phyloP scores from a whole-genome alignment of 2,888 invertebrate genomes.

The Drosophila neotestacea region DNA sequence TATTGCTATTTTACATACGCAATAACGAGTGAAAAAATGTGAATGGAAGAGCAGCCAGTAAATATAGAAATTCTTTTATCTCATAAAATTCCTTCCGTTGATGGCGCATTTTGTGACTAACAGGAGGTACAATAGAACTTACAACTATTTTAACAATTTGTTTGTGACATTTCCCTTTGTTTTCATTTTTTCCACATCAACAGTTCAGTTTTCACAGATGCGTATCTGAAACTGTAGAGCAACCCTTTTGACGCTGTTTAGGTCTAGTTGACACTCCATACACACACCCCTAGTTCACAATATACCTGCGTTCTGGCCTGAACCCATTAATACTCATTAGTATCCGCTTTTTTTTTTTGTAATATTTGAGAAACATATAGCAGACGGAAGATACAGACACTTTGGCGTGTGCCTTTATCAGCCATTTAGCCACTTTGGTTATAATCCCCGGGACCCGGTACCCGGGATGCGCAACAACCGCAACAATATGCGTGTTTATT shows the following conservation, averaged over 20 bases:
- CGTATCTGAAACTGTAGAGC: slow-evolving; percentile 55
- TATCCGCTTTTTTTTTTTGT: slow-evolving; percentile 59
- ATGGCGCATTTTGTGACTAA: background rate
- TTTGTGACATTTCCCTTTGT: slow-evolving; percentile 18
- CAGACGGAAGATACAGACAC: slow-evolving; percentile 26
- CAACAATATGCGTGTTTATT: slow-evolving; percentile 77
- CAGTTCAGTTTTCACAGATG: slow-evolving; percentile 54
- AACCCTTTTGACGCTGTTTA: slow-evolving; percentile 71
- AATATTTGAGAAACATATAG: slow-evolving; percentile 20
- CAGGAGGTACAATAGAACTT: background rate
- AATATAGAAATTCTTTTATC: background rate
- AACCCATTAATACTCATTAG: slow-evolving; percentile 80
- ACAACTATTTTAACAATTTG: background rate
- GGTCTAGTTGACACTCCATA: slow-evolving; percentile 49
- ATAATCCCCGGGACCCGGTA: slow-evolving; percentile 58
- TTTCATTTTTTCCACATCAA: slow-evolving; percentile 31
- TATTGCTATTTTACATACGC: too few relatives aligned
- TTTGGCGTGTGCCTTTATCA: slow-evolving; percentile 73
- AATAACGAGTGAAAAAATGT: background rate
- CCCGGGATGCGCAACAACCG: slow-evolving; percentile 63
- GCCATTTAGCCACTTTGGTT: slow-evolving; percentile 76
- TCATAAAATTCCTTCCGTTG: background rate
- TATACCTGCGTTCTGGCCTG: slow-evolving; percentile 54
- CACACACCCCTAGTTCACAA: slow-evolving; percentile 26
- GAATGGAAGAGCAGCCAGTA: too few relatives aligned